Base-by-base conservation (phyloP, 2,888 invertebrate genomes). In the Chloroclysta siterata region DNA sequence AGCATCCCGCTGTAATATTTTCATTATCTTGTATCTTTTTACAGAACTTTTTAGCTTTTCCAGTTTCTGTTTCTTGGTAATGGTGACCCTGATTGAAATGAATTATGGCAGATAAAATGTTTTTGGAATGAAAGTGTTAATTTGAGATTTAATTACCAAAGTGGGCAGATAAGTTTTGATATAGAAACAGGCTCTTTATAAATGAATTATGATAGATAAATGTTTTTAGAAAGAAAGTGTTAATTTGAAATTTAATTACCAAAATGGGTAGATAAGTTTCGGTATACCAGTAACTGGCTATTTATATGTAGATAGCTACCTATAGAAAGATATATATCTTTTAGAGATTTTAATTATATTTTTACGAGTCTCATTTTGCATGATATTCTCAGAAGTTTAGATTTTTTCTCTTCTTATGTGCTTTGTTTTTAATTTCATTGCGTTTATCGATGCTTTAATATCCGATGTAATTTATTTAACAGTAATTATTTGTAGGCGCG, bases 401-500 rank as follows among this genome's bases (percentile, higher is more conserved):
- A 22, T 2, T 22, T 22, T 22, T 22, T 22, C 3, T 1, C 1
- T 2, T 22, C 3, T 22, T 2, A 2, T 22, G 22, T 22, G 22
- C 3, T 22, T 2, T 22, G 22, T 22, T 22, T 22, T 22, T 22
- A n/a, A n/a, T n/a, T n/a, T n/a, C n/a, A n/a, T 3, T 22, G 1
- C 22, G 22, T 22, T 22, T n/a, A n/a, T n/a, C n/a, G n/a, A n/a
- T n/a, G n/a, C n/a, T n/a, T n/a, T n/a, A n/a, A n/a, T n/a, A n/a
- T n/a, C n/a, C n/a, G n/a, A n/a, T n/a, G n/a, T n/a, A n/a, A n/a
- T n/a, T 33, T 8, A 8, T 33, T 15, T 44, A 15, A 15, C 8
- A 1, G 8, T 46, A 33, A 15, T 15, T 10, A 10, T 13, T 17
- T 57, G 7, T 15, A 61, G 87, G 86, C 39, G 84, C 82, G 0